These are phyloP conservation scores for Sminthopsis crassicaudata DNA, from an alignment of 2,113 vertebrate species.

Conservation along the genomic window DNA sequence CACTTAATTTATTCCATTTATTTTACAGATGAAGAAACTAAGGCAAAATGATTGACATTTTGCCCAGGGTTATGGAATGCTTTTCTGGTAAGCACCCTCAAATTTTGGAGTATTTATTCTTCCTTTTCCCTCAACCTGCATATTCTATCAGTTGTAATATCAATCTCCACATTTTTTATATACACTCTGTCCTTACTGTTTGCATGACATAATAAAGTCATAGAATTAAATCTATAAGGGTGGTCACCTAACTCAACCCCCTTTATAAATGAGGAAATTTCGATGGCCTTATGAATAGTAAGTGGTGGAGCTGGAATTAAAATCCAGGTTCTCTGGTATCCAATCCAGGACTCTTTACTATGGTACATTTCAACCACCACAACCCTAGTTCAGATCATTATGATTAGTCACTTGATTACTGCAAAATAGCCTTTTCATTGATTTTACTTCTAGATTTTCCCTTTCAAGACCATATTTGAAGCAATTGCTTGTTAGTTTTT, in stretches of 20 bases:
- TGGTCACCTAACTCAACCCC: neutral
- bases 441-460: neutral
- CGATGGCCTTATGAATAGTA: neutral
- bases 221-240: neutral
- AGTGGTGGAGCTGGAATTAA: neutral
- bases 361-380: neutral
- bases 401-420: neutral
- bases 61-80: rapidly evolving
- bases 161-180: neutral
- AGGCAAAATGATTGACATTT: neutral
- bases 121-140: neutral
- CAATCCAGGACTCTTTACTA: neutral
- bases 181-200: neutral
- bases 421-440: neutral
- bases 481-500: neutral
- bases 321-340: neutral
- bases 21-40: neutral
- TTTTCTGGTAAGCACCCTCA: neutral
- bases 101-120: neutral
- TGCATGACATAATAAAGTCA: neutral
- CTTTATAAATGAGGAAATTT: neutral
- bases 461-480: neutral
- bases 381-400: neutral
- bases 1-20: neutral
- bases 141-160: neutral